Conservation (phyloP, 2,888 invertebrate species). For the Hyppa rectilinea region DNA sequence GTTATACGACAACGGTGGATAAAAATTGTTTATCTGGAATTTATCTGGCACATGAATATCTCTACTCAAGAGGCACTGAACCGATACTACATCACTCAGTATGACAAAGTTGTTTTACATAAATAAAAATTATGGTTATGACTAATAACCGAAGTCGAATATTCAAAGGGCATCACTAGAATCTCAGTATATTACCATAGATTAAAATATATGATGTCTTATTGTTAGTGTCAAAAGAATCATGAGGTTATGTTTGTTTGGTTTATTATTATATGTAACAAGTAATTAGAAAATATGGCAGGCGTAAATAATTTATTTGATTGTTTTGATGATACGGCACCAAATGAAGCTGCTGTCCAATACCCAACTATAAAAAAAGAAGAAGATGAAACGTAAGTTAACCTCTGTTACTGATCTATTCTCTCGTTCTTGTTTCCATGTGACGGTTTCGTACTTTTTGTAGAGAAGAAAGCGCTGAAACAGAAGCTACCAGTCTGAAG, state of each 20-base stretch:
- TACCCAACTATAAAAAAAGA: constrained; percentile 75
- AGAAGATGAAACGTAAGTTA: constrained; percentile 77
- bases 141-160: neutral
- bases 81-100: neutral
- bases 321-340: constrained; percentile 82
- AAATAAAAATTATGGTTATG: neutral
- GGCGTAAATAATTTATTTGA: constrained; percentile 83
- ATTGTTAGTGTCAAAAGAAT: constrained; percentile 12
- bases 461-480: constrained; percentile 66
- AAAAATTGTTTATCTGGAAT: neutral
- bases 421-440: constrained; percentile 2
- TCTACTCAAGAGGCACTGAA: neutral
- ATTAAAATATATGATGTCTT: neutral
- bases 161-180: neutral
- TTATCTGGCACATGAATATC: neutral
- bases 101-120: neutral
- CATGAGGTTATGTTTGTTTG: constrained; percentile 20
- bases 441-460: constrained; percentile 24
- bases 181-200: neutral
- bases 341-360: constrained; percentile 76
- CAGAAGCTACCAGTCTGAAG: constrained; percentile 71
- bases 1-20: no score
- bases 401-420: constrained; percentile 69
- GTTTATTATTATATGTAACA: neutral
- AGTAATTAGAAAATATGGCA: constrained; percentile 74